Base-by-base conservation (phyloP, 2,113 vertebrate species). In the Mustelus asterias region DNA sequence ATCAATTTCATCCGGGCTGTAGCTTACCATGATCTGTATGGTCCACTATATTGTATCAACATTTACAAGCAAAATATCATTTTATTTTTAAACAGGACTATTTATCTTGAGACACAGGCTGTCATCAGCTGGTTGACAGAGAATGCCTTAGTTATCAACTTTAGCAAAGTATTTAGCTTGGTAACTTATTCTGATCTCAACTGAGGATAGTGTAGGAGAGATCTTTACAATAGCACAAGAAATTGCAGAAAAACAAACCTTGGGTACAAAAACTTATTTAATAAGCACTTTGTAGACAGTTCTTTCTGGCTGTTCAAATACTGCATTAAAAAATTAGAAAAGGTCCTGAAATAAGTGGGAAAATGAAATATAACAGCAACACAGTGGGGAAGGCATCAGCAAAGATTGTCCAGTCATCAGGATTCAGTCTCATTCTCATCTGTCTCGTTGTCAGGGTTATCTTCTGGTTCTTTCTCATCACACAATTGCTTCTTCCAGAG, bases 401-500 rank as follows among this genome's bases (percentile, higher is more conserved):
- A 92, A 63, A 96, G 20, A 26, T 90, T 63, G 76, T 41, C 92
- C 96, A 96, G 10, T 83, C 0, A 3, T 96, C 97, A 98, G 24
- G 97, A 96, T 96, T 97, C 96, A 94, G 96, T 97, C 96, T 98
- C 97, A 86, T 96, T 98, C 96, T 98, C 97, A 83, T 96, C 97
- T 29, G 96, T 24, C 86, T 98, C 97, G 85, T 97, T 96, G 96
- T 97, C 97, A 24, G 97, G 97, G 70, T 98, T 98, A 10, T 96
- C 20, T 10, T 96, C 96, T 0, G 97, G 97, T 2, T 98, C 97
- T 0, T 97, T 97, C 94, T 98, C 98, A 26, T 97, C 96, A 37
- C 98, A 97, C 96, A 69, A 44, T 97, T 99, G 98, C 96, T 98
- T 99, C 97, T 99, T 99, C 99, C 99, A 99, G 96, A 99, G 98